These are phyloP conservation scores for Prietella phreatophila DNA, from an alignment of 2,113 vertebrate genomes.

Conservation along the genomic window DNA sequence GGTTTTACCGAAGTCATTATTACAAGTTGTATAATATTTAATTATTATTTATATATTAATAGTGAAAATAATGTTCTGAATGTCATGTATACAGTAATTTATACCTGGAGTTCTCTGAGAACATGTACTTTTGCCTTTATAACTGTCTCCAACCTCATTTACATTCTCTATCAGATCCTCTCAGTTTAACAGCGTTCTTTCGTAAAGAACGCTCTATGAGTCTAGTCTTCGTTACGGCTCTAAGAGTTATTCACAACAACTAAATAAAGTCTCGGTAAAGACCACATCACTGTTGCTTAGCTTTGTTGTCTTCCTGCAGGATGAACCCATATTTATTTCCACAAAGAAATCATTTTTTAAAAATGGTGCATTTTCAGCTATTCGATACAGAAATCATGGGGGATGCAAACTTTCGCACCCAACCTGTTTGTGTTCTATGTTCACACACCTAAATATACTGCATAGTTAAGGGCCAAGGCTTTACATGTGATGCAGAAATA, in stretches of 20 bases:
- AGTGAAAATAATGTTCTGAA: background rate
- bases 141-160: background rate
- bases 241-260: background rate
- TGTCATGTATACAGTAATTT: background rate
- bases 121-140: background rate
- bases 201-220: background rate
- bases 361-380: background rate
- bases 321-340: background rate
- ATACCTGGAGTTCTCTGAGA: too few relatives aligned
- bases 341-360: background rate
- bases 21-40: background rate
- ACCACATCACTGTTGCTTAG: background rate
- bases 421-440: background rate
- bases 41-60: background rate
- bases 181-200: background rate
- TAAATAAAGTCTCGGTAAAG: background rate
- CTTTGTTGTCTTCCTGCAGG: background rate
- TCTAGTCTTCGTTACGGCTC: background rate
- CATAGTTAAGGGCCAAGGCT: background rate
- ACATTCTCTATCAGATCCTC: background rate
- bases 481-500: background rate
- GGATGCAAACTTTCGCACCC: background rate
- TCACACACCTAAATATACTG: background rate
- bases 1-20: too few relatives aligned
- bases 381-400: background rate